Evolutionary conservation across 2,888 invertebrate genomes (phyloP).

Genomic region (Acleris cristana): DNA sequence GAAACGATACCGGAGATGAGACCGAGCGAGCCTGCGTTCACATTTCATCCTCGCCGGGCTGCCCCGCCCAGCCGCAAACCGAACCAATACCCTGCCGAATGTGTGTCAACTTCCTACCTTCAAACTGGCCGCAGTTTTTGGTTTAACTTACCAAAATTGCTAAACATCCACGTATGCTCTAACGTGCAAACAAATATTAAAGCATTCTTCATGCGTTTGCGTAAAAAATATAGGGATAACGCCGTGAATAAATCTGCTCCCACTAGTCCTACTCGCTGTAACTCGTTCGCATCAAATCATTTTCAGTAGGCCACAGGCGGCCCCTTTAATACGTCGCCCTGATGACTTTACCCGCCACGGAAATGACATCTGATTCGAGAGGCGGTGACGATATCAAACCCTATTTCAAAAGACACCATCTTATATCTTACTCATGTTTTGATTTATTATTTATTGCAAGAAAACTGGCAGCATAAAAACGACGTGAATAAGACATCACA

Average conservation of each 20-base stretch:
- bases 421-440: conserved; percentile 27
- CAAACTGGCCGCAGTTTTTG: background rate
- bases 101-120: background rate
- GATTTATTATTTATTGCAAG: conserved; percentile 13
- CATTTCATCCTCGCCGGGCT: conserved; percentile 51
- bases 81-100: conserved; percentile 33
- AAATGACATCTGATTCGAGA: conserved; percentile 34
- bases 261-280: background rate
- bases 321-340: conserved; percentile 32
- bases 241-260: conserved; percentile 6
- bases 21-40: conserved; percentile 53
- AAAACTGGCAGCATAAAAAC: conserved; percentile 11
- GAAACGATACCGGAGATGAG: conserved; percentile 74
- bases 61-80: conserved; percentile 42
- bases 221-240: background rate
- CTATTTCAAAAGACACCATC: conserved; percentile 13
- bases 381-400: conserved; percentile 29
- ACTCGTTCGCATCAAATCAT: conserved; percentile 26
- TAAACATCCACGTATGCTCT: background rate
- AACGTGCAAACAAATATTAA: no score
- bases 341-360: conserved; percentile 37
- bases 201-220: no score
- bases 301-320: conserved; percentile 21
- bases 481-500: background rate
- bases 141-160: background rate